Evolutionary conservation across 2,888 invertebrate species (phyloP), one percentile per base, ranked within the genome.

Genomic region (Macrosoma leucophasiata): DNA sequence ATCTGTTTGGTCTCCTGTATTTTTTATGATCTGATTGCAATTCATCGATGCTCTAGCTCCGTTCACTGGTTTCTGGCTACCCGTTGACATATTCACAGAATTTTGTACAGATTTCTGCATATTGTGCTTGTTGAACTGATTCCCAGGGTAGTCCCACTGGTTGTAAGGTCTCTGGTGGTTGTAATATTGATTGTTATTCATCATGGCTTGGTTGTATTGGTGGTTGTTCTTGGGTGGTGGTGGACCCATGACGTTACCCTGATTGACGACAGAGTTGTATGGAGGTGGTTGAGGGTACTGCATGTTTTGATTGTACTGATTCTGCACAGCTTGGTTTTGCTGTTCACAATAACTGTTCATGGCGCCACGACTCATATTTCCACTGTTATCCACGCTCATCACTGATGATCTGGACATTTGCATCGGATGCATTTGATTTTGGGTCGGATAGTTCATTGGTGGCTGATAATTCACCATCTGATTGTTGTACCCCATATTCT

Each of bases 201-300:
- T 71, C 78, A 82, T 82, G 0, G 76, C 69, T 58, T 81, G 79
- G 33, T 81, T 81, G 47, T 79, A 82, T 28, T 81, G 81, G 25
- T 84, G 82, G 39, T 78, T 81, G 41, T 84, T 81, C 42, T 82
- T 82, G 2, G 82, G 84, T 19, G 81, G 78, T 1, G 82, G 82
- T 6, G 82, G 82, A 1, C 82, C 82, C 82, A 84, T 84, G 0
- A 77, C 75, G 39, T 79, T 79, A 0, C 64, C 63, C 34, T 73
- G 66, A 36, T 84, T 85, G 3, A 78, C 79, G 3, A 69, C 74
- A 2, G 82, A 47, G 39, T 78, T 79, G 50, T 76, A 77, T 1
- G 81, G 70, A 4, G 78, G 79, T 13, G 76, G 77, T 56, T 81
- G 77, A 2, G 72, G 68, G 29, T 82, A 82, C 31, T 74, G 74